These are phyloP conservation scores for Sula dactylatra DNA, from an alignment of 2,113 vertebrate genomes.

Conservation along the genomic window DNA sequence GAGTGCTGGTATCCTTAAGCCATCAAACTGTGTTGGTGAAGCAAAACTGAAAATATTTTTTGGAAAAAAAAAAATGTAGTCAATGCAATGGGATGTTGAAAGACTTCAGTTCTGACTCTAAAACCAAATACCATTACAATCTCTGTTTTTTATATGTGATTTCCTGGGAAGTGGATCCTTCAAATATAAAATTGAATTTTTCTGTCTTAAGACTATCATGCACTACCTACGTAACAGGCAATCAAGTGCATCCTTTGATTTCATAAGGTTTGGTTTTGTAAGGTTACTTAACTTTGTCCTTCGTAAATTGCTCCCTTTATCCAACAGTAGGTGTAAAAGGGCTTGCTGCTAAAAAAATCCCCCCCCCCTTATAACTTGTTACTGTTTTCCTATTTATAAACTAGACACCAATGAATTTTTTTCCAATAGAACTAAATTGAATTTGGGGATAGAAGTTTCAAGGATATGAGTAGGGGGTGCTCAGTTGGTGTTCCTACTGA, in stretches of 20 bases:
- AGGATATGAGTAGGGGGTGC: background rate
- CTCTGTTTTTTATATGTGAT: background rate
- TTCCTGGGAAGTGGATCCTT: background rate
- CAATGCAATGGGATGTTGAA: background rate
- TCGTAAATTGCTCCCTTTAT: background rate
- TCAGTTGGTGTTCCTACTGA: background rate
- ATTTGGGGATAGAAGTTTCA: background rate
- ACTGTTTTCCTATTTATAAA: background rate
- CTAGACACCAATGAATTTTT: background rate
- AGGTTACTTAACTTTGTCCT: background rate
- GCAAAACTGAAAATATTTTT: background rate
- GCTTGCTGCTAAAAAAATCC: background rate
- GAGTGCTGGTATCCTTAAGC: background rate
- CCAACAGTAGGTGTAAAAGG: background rate
- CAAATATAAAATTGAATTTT: background rate
- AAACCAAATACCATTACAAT: background rate
- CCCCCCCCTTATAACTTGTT: accelerated
- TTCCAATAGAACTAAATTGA: background rate
- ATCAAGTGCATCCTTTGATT: background rate
- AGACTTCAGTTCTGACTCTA: background rate
- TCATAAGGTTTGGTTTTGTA: background rate
- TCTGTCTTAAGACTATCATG: background rate
- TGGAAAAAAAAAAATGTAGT: background rate
- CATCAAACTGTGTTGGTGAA: background rate
- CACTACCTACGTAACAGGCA: background rate